A percentile compares a stretch with the other conserved stretches of the same genome.
Evolutionary conservation across 1,140 invertebrate species (phyloP).

Genomic region (Neodiprion virginianus): DNA sequence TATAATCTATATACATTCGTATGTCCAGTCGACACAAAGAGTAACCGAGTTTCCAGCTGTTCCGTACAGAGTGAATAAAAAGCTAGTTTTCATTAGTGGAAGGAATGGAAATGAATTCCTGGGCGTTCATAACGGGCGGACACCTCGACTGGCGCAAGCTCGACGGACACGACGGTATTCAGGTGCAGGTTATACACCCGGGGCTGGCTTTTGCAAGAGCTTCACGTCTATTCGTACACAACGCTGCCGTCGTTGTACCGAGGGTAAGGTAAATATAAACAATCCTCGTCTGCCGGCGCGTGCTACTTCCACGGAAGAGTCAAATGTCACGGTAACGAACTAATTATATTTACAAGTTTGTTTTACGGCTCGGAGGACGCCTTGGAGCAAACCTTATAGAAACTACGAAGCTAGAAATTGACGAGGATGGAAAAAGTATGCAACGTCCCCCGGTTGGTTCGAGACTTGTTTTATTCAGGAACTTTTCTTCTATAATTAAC

Average conservation of each 20-base stretch:
- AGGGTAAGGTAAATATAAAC: background rate
- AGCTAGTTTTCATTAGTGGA: background rate
- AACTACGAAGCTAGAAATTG: background rate
- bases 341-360: constrained; percentile 5
- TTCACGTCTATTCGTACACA: background rate
- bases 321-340: background rate
- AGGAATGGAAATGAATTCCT: background rate
- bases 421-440: background rate
- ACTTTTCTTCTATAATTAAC: background rate
- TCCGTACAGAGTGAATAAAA: background rate
- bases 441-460: too few relatives aligned
- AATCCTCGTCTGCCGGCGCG: background rate
- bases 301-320: background rate
- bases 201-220: background rate
- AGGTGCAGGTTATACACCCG: background rate
- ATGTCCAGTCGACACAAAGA: too few relatives aligned
- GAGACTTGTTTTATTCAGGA: background rate
- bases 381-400: too few relatives aligned
- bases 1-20: too few relatives aligned
- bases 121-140: background rate
- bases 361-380: background rate
- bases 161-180: background rate
- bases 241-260: background rate
- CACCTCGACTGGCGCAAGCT: background rate
- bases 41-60: background rate